Percentiles rank a stretch among this genome's conserved stretches.
Evolutionary conservation across 2,797 vertebrate species (phyloP).

Genomic region (Eulemur coronatus): DNA sequence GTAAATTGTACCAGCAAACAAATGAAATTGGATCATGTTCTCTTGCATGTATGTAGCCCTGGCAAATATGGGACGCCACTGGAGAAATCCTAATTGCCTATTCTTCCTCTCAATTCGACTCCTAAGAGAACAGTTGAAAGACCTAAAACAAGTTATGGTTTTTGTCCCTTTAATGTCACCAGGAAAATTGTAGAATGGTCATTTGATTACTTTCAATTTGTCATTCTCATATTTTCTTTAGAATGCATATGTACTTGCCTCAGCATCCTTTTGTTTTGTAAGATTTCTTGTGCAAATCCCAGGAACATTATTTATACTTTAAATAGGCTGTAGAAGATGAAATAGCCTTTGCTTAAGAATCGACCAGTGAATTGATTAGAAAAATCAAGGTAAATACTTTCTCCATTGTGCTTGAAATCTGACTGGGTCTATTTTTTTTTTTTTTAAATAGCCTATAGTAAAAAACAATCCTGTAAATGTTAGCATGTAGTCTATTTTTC

Average conservation of each 20-base stretch:
- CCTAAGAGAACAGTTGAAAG: conserved; percentile 4
- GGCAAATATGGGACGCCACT: neutral
- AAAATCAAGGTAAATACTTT: neutral
- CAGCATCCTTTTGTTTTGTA: neutral
- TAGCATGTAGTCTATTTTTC: neutral
- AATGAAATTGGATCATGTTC: conserved; percentile 59
- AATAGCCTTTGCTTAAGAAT: neutral
- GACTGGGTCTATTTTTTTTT: neutral
- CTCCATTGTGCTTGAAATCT: neutral
- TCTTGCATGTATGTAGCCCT: conserved; percentile 9
- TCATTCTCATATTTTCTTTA: neutral
- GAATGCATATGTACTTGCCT: neutral
- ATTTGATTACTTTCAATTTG: neutral
- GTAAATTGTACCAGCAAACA: conserved; percentile 64
- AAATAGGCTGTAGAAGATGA: neutral
- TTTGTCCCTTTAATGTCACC: neutral
- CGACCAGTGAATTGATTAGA: neutral
- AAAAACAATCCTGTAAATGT: neutral
- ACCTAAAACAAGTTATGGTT: neutral
- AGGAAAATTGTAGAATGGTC: neutral
- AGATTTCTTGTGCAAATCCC: neutral
- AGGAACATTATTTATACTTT: neutral
- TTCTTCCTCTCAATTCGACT: neutral
- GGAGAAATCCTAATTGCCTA: conserved; percentile 17
- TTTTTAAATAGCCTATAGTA: neutral